phyloP scores from a whole-genome alignment of 2,113 vertebrate genomes.

The Panthera tigris region DNA sequence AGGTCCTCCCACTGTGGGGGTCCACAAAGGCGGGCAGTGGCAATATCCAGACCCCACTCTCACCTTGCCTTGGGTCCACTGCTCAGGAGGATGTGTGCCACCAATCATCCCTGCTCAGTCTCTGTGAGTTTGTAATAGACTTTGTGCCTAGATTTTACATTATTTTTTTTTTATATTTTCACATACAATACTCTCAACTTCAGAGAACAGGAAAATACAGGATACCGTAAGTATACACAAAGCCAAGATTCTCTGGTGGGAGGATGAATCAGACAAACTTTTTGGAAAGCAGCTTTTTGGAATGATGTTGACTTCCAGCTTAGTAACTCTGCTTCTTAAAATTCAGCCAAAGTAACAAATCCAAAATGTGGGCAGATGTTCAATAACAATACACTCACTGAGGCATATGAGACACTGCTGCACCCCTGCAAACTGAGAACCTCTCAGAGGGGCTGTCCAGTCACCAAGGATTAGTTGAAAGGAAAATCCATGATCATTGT shows the following conservation, averaged over 20 bases:
- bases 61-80: neutral
- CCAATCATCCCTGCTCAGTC: too few relatives aligned
- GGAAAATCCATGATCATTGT: neutral
- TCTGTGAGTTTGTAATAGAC: neutral
- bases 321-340: neutral
- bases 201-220: neutral
- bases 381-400: neutral
- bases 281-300: neutral
- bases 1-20: accelerated
- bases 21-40: accelerated
- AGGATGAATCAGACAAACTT: neutral
- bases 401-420: accelerated
- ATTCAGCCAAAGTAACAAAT: neutral
- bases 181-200: neutral
- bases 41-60: neutral
- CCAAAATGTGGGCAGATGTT: neutral
- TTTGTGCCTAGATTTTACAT: neutral
- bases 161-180: neutral
- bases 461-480: neutral
- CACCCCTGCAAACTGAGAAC: too few relatives aligned
- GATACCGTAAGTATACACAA: neutral
- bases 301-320: neutral
- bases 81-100: too few relatives aligned
- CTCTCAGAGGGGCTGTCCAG: neutral
- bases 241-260: neutral